These are phyloP conservation scores for Myathropa florea DNA, from an alignment of 2,888 invertebrate species.

Conservation along the genomic window DNA sequence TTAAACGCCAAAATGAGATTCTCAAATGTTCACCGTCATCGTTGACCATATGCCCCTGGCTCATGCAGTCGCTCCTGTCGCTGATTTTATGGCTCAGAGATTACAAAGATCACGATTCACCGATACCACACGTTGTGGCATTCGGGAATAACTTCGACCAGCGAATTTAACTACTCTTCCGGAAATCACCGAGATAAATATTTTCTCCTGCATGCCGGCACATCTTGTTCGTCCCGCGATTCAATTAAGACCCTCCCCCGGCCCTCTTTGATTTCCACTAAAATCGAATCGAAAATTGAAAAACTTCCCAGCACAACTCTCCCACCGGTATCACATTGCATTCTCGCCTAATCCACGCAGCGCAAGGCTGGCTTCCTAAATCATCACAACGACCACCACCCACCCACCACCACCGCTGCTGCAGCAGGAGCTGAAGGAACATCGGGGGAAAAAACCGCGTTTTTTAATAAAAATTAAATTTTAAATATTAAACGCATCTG, in stretches of 20 bases:
- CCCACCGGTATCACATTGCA: constrained; percentile 59
- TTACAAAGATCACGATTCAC: constrained; percentile 64
- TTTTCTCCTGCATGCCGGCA: constrained; percentile 32
- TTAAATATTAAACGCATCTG: constrained; percentile 71
- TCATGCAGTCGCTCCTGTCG: constrained; percentile 45
- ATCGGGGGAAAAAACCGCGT: not conserved
- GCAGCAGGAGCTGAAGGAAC: not conserved
- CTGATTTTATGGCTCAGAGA: constrained; percentile 61
- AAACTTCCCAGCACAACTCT: constrained; percentile 44
- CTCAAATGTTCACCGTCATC: constrained; percentile 51
- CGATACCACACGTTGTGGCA: constrained; percentile 33
- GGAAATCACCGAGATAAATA: constrained; percentile 56
- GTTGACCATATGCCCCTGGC: not conserved
- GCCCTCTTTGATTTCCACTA: constrained; percentile 42
- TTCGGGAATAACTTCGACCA: not conserved
- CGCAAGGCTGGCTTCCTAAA: constrained; percentile 45
- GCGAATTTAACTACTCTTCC: constrained; percentile 38
- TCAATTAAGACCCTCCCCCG: constrained; percentile 51
- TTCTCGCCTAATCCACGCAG: constrained; percentile 3
- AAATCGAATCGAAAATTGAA: constrained; percentile 65
- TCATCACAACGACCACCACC: constrained; percentile 43
- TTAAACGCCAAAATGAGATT: constrained; percentile 64
- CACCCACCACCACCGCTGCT: not conserved
- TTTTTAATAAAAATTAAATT: constrained; percentile 70
- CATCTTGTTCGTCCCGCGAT: not conserved